Evolutionary conservation across 2,113 vertebrate genomes (phyloP).

Genomic region (Uropsilus gracilis): DNA sequence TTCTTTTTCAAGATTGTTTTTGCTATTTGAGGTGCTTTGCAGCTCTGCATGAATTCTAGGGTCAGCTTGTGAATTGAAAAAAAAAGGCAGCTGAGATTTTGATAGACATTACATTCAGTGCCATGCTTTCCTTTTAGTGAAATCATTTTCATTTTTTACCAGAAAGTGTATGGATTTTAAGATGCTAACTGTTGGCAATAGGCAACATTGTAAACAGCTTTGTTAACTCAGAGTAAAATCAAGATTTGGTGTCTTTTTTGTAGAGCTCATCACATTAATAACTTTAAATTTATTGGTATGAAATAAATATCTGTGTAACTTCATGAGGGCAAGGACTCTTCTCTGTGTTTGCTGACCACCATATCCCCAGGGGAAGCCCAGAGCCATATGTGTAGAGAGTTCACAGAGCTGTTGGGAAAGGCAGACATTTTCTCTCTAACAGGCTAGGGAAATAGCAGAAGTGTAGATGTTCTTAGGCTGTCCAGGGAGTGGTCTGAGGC

Average conservation of each 20-base stretch:
- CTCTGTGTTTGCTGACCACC: neutral
- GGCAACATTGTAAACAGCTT: neutral
- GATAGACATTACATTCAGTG: neutral
- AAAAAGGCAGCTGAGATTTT: conserved; percentile 2
- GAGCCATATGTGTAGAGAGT: neutral
- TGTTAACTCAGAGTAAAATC: neutral
- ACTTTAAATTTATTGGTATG: neutral
- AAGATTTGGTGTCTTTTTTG: neutral
- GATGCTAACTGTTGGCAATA: neutral
- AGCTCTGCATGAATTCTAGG: neutral
- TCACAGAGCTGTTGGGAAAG: neutral
- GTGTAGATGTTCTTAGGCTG: neutral
- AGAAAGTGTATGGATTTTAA: conserved; percentile 25
- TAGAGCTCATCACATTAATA: neutral
- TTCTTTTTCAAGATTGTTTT: neutral
- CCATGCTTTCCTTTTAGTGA: neutral
- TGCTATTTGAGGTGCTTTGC: neutral
- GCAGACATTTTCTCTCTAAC: neutral
- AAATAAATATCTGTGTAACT: neutral
- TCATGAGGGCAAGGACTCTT: neutral
- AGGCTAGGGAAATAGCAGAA: neutral
- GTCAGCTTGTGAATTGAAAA: neutral
- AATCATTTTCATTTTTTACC: conserved; percentile 1
- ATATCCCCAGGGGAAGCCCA: neutral
- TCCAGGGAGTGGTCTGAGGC: neutral